A percentile compares a stretch with the other conserved stretches of the same genome.
phyloP scores from a whole-genome alignment of 2,797 vertebrate species.

The Artibeus jamaicensis region DNA sequence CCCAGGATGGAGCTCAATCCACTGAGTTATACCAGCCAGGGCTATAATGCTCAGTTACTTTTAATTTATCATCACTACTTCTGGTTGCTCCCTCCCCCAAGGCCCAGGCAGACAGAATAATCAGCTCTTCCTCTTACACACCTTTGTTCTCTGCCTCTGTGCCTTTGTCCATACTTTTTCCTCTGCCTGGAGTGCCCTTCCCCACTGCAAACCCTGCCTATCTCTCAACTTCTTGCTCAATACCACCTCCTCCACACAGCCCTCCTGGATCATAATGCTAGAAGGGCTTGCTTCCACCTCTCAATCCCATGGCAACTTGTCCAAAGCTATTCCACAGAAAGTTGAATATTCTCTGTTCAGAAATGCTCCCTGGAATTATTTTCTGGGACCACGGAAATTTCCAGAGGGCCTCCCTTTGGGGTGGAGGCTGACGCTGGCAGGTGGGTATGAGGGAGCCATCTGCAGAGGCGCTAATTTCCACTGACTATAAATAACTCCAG shows the following conservation, averaged over 20 bases:
- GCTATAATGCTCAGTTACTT: background rate
- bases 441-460: background rate
- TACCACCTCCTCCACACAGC: background rate
- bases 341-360: background rate
- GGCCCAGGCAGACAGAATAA: background rate
- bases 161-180: background rate
- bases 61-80: background rate
- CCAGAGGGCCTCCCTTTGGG: background rate
- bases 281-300: background rate
- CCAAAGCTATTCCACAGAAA: background rate
- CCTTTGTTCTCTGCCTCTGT: background rate
- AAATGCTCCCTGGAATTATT: background rate
- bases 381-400: background rate
- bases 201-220: background rate
- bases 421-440: background rate
- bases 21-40: too few relatives aligned
- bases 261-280: background rate
- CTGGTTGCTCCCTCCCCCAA: background rate
- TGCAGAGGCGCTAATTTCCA: slow-evolving; percentile 50
- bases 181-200: background rate
- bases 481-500: slow-evolving; percentile 51
- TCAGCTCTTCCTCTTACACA: background rate
- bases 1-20: too few relatives aligned
- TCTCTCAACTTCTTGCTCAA: background rate
- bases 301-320: background rate